phyloP scores from a whole-genome alignment of 1,140 invertebrate species.

The Bombus balteatus region DNA sequence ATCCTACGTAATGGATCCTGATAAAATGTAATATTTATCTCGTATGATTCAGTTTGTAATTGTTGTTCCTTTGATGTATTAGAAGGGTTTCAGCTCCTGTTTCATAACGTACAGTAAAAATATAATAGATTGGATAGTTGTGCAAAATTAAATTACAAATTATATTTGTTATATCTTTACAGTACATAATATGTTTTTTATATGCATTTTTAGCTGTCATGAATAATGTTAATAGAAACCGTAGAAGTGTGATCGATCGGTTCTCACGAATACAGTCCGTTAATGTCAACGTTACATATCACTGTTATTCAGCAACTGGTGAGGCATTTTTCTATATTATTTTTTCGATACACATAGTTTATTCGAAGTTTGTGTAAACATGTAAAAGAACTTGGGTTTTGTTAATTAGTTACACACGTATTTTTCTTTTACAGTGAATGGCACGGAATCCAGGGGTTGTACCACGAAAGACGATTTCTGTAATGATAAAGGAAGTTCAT shows the following conservation, averaged over 20 bases:
- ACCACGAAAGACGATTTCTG: fast-evolving
- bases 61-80: neutral
- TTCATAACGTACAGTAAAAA: neutral
- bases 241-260: neutral
- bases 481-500: fast-evolving
- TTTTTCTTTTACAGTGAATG: neutral
- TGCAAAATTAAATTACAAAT: neutral
- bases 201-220: fast-evolving
- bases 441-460: neutral
- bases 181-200: neutral
- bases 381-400: too few species aligned
- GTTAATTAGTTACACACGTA: neutral
- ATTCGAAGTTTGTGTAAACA: too few species aligned
- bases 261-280: neutral
- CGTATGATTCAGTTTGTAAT: too few species aligned
- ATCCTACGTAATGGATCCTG: too few species aligned
- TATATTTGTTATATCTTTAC: neutral
- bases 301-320: too few species aligned
- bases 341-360: too few species aligned
- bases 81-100: neutral
- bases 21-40: too few species aligned
- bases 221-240: neutral
- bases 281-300: too few species aligned
- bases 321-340: too few species aligned
- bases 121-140: neutral